Conservation (phyloP, 2,113 vertebrate genomes). For the Lepisosteus oculatus region DNA sequence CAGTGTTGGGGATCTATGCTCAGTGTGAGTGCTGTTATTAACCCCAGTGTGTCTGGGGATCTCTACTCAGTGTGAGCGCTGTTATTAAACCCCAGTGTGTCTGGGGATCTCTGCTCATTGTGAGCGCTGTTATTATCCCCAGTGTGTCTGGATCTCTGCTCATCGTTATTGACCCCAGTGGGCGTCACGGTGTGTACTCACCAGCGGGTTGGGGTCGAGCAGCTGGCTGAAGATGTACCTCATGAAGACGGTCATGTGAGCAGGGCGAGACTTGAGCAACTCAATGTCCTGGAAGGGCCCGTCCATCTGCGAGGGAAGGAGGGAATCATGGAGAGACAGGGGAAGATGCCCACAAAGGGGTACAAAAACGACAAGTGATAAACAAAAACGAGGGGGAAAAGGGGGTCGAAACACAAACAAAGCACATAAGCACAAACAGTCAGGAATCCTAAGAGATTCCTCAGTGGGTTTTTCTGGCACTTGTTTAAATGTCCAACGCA, state of each 20-base stretch:
- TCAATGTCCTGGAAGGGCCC: constrained; percentile 84
- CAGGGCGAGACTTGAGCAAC: constrained; percentile 77
- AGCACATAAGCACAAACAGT: background rate
- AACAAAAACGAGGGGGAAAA: background rate
- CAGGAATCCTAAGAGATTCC: no score
- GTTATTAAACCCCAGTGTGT: no score
- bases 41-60: no score
- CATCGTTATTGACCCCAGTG: no score
- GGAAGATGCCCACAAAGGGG: background rate
- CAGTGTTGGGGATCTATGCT: no score
- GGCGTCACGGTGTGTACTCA: constrained; percentile 42
- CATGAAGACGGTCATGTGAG: constrained; percentile 85
- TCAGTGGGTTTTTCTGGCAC: no score
- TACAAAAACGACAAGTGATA: background rate
- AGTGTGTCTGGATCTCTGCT: no score
- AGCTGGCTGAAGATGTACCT: constrained; percentile 89
- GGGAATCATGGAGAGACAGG: background rate
- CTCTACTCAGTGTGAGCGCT: no score
- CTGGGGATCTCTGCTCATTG: no score
- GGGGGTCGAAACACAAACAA: background rate
- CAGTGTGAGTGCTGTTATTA: no score
- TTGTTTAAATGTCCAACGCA: no score
- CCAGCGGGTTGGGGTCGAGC: constrained; percentile 85
- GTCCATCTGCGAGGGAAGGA: constrained; percentile 64
- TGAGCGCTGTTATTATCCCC: no score